phyloP scores from a whole-genome alignment of 2,113 vertebrate species.

The Perca fluviatilis region DNA sequence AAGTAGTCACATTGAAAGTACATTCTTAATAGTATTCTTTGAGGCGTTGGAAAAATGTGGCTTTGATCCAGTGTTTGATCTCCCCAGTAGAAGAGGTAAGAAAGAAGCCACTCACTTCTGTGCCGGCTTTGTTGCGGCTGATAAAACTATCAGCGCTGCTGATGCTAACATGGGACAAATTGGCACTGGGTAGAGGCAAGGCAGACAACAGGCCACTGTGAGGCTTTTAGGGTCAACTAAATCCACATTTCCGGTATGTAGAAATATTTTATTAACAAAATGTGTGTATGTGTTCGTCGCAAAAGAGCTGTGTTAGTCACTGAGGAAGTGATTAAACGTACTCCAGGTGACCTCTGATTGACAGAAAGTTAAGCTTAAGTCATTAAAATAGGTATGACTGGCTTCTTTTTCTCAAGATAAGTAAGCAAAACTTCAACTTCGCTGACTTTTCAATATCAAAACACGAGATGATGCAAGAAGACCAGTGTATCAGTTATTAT shows the following conservation, averaged over 20 bases:
- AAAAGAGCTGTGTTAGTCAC: too few species aligned
- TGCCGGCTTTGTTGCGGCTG: background rate
- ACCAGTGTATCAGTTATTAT: background rate
- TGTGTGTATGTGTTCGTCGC: too few species aligned
- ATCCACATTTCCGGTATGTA: background rate
- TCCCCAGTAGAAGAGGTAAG: slow-evolving; percentile 64
- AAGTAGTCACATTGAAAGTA: background rate
- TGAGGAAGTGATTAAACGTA: too few species aligned
- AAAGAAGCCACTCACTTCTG: background rate
- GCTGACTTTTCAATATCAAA: background rate
- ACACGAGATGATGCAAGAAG: background rate
- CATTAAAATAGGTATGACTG: background rate
- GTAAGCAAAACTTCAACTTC: slow-evolving; percentile 9
- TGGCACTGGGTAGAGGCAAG: slow-evolving; percentile 32
- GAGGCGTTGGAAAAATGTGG: background rate
- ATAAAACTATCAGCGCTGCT: background rate
- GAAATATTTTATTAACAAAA: too few species aligned
- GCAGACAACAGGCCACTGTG: slow-evolving; percentile 64
- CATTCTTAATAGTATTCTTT: background rate
- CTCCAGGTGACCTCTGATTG: too few species aligned
- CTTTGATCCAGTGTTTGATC: slow-evolving; percentile 10
- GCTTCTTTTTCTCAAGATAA: background rate
- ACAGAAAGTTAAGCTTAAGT: too few species aligned
- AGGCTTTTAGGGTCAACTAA: slow-evolving; percentile 64
- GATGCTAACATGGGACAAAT: background rate